phyloP scores from a whole-genome alignment of 2,797 vertebrate species.

The Nannoperca obscura region DNA sequence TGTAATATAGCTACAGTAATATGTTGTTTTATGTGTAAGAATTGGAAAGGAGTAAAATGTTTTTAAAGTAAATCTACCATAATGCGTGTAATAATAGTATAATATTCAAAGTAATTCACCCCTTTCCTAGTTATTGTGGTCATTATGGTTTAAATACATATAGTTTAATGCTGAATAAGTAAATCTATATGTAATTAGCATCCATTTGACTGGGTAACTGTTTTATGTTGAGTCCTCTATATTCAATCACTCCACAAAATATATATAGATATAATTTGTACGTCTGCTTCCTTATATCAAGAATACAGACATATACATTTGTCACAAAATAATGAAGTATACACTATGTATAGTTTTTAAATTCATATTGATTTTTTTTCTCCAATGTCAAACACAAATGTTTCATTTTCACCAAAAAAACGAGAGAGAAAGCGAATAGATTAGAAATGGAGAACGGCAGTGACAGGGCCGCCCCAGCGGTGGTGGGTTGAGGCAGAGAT shows the following conservation, averaged over 20 bases:
- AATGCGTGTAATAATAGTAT: not conserved
- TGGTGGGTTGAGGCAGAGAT: slow-evolving; percentile 61
- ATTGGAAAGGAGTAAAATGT: not conserved
- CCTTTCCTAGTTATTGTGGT: not conserved
- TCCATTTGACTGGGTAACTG: not conserved
- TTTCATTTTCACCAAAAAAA: slow-evolving; percentile 73
- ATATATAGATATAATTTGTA: slow-evolving; percentile 26
- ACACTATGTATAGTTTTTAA: slow-evolving; percentile 68
- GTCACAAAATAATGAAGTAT: slow-evolving; percentile 73
- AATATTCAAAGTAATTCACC: not conserved
- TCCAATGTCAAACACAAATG: slow-evolving; percentile 81
- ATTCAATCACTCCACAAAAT: slow-evolving; percentile 23
- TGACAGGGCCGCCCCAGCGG: slow-evolving; percentile 48
- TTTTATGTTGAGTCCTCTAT: slow-evolving; percentile 17
- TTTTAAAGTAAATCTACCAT: not conserved
- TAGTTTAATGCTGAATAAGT: slow-evolving; percentile 12
- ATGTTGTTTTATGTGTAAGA: not conserved
- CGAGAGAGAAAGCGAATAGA: slow-evolving; percentile 56
- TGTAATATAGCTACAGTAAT: not conserved
- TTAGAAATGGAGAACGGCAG: slow-evolving; percentile 65
- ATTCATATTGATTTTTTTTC: slow-evolving; percentile 81
- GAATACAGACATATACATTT: slow-evolving; percentile 62
- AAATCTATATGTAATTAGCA: not conserved
- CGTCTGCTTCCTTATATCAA: slow-evolving; percentile 33
- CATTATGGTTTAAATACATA: not conserved